Evolutionary conservation across 2,113 vertebrate genomes (phyloP).

Genomic region (Lagopus leucura): DNA sequence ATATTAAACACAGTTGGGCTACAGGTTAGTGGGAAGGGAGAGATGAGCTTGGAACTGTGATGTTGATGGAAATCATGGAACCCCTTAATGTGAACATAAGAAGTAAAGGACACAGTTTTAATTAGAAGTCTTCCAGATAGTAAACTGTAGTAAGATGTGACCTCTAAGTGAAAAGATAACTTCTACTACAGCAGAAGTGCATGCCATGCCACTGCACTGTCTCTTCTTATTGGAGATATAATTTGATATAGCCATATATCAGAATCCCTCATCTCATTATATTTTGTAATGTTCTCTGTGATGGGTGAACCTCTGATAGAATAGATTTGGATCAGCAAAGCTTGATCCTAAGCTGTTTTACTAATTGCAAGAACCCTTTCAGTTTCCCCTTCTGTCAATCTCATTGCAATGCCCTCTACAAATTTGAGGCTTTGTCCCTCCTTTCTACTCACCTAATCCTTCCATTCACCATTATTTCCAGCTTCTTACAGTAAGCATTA

Average conservation of each 20-base stretch:
- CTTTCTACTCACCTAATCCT: neutral
- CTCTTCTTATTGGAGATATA: conserved; percentile 35
- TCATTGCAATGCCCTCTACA: neutral
- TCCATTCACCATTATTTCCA: neutral
- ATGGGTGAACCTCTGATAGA: conserved; percentile 16
- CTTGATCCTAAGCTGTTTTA: conserved; percentile 30
- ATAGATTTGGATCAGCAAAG: neutral
- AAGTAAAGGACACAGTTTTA: conserved; percentile 31
- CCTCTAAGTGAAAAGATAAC: conserved; percentile 13
- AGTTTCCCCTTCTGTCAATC: neutral
- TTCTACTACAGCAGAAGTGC: conserved; percentile 26
- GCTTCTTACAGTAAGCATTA: neutral
- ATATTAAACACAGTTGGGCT: conserved; percentile 37
- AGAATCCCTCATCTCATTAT: conserved; percentile 52
- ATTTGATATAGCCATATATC: conserved; percentile 15
- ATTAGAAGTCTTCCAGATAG: conserved; percentile 49
- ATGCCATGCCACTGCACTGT: neutral
- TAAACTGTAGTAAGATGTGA: conserved; percentile 47
- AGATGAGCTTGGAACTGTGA: conserved; percentile 41
- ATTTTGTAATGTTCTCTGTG: conserved; percentile 44
- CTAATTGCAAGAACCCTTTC: neutral
- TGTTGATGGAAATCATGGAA: conserved; percentile 25
- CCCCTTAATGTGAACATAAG: neutral
- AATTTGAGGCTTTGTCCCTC: neutral
- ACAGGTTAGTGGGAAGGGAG: conserved; percentile 22